Base-by-base conservation (phyloP, 2,113 vertebrate genomes). In the Peucedramus taeniatus region DNA sequence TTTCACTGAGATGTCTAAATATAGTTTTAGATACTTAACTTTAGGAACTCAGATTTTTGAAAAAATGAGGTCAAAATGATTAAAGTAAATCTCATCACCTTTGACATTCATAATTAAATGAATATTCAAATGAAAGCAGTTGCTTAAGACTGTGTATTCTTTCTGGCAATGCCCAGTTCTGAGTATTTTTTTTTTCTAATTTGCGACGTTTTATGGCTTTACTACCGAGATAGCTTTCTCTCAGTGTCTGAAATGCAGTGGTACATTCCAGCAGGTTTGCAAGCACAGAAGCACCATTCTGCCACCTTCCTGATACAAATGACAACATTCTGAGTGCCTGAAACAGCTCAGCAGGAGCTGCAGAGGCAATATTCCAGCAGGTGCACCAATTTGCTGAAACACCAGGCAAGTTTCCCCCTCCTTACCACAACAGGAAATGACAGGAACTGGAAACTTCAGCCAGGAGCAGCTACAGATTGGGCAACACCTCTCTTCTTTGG, bases 281-380 rank as follows among this genome's bases (percentile, higher is more conserved):
- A 54, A 65, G 76, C 60, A 89, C 39, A 90, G 86, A 83, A 92
- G 60, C 47, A 74, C 72, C 77, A 56, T 87, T 94, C 89, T 90
- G 69, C 83, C 86, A 92, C 93, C 91, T 89, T 89, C n/a, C 86
- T 90, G 83, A 74, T 44, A 89, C 8, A 87, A 66, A 87, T 16
- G 24, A 63, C 71, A 95, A 31, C 60, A n/a, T 68, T 74, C 53
- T 1, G 7, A 94, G 76, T 2, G 42, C 64, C 39, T 23, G n/a
- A 78, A 87, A 47, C 24, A 28, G 56, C 94, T 90, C 91, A 51
- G 89, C 39, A 49, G 86, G 93, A 83, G 89, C 89, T 83, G 54
- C 86, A 83, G 76, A 78, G 51, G 51, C 83, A 78, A 39, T n/a
- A 56, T 63, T 89, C 80, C 89, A 92, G 80, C 89, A 94, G 80